Conservation (phyloP, 2,888 invertebrate genomes). For the Cantharis rufa region DNA sequence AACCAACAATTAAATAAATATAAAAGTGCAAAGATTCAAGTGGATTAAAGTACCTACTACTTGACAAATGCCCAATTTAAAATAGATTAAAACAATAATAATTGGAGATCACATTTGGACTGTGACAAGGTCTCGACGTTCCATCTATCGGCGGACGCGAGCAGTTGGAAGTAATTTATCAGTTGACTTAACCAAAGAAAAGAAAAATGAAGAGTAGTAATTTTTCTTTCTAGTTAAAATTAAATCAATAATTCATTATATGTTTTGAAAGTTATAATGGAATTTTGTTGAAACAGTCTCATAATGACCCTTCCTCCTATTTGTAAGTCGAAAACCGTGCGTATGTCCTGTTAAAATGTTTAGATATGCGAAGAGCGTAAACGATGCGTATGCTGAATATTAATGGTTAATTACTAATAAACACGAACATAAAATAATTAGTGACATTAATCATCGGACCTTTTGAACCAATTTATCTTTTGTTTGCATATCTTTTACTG, state of each 20-base stretch:
- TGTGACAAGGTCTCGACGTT: background rate
- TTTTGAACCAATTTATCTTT: constrained; percentile 2
- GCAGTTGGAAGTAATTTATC: background rate
- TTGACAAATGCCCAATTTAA: too few species aligned
- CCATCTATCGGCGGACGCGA: background rate
- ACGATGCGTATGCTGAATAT: constrained; percentile 33
- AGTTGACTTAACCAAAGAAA: background rate
- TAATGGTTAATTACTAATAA: constrained; percentile 37
- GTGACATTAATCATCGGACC: constrained; percentile 29
- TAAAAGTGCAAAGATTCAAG: too few species aligned
- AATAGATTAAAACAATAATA: too few species aligned
- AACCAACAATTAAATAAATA: too few species aligned
- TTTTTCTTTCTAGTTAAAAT: background rate
- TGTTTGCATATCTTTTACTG: background rate
- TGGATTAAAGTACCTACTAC: too few species aligned
- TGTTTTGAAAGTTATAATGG: background rate
- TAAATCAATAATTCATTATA: background rate
- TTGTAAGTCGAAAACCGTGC: constrained; percentile 28
- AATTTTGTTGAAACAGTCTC: constrained; percentile 5
- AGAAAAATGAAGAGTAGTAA: background rate
- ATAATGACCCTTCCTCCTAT: constrained; percentile 14
- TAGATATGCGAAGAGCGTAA: constrained; percentile 25
- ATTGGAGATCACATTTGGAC: too few species aligned
- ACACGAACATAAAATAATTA: constrained; percentile 35
- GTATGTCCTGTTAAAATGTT: constrained; percentile 24